These are phyloP conservation scores for Andrena camellia DNA, from an alignment of 2,888 invertebrate species.

Conservation along the genomic window DNA sequence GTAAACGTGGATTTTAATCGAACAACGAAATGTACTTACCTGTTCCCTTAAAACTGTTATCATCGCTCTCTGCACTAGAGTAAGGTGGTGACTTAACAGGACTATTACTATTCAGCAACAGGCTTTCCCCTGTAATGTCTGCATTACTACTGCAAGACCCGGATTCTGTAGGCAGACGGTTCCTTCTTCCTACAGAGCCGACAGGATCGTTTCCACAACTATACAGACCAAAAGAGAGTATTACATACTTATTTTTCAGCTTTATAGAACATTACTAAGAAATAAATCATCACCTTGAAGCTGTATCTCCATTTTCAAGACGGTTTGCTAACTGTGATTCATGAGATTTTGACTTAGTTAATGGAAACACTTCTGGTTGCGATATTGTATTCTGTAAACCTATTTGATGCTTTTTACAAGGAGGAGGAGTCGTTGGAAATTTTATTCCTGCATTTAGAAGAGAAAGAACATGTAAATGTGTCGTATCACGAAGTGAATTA, in stretches of 20 bases:
- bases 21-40: slow-evolving; percentile 65
- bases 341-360: slow-evolving; percentile 96
- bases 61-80: slow-evolving; percentile 86
- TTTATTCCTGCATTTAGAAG: slow-evolving; percentile 86
- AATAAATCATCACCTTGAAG: slow-evolving; percentile 79
- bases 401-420: slow-evolving; percentile 90
- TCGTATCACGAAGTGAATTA: background rate
- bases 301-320: slow-evolving; percentile 86
- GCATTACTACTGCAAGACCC: slow-evolving; percentile 86
- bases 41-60: slow-evolving; percentile 85
- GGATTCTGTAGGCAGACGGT: slow-evolving; percentile 88
- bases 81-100: slow-evolving; percentile 88
- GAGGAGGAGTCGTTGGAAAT: slow-evolving; percentile 93
- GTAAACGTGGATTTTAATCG: background rate
- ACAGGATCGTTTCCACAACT: slow-evolving; percentile 81
- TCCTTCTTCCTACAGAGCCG: slow-evolving; percentile 83
- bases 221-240: slow-evolving; percentile 39
- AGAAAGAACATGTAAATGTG: slow-evolving; percentile 2
- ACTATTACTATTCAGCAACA: slow-evolving; percentile 84
- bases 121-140: slow-evolving; percentile 77
- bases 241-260: slow-evolving; percentile 15
- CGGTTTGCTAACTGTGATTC: slow-evolving; percentile 93
- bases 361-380: slow-evolving; percentile 86
- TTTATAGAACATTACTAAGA: background rate
- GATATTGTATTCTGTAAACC: slow-evolving; percentile 84